Evolutionary conservation across 37 sponge, comb jelly and placozoan genomes (phyloP), one percentile per base, ranked within the genome.

Genomic region (Cliona cf. orientalis): DNA sequence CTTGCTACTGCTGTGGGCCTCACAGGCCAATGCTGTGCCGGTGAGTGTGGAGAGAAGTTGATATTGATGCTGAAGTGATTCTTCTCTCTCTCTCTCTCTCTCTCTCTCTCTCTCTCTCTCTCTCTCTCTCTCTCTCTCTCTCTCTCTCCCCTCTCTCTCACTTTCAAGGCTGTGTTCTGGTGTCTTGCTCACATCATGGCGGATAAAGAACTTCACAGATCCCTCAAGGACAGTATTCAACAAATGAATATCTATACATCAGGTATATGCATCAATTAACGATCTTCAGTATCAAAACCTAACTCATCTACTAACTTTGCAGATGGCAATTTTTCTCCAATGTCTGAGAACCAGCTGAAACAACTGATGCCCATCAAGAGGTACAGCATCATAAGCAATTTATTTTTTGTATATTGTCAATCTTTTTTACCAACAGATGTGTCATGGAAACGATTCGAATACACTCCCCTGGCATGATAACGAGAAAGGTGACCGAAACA

Each of bases 11-110:
- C 75, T 94, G 49, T 94, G 94, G 94, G 94, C 94, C 25, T 87
- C 94, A 43, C 94, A 94, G 60, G 91, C 91, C 42, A 94, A 94
- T 67, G 94, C 94, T 44, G 42, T 91, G 9, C 94, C 94, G 23
- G 94, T 94, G 29, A 79, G 69, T 36, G 63, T 61, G 28, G 17
- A n/a, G 53, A 49, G 14, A 26, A 19, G 53, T 49, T 49, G 14
- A 49, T 14, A 49, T 14, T 19, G 14, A 9, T 49, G 53, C 14
- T 49, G 53, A 19, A 9, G 14, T 49, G 14, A 49, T 49, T 49
- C 9, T 49, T 49, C 53, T 14, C 9, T 14, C 53, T 14, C 9
- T 49, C 53, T 49, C 40, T 45, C 46, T 23, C 46, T 31, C 46
- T 44, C 72, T 31, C 46, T 44, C 44, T 31, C 44, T 45, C 44